These are phyloP conservation scores for Ibycter americanus DNA, from an alignment of 2,797 vertebrate species.

Conservation along the genomic window DNA sequence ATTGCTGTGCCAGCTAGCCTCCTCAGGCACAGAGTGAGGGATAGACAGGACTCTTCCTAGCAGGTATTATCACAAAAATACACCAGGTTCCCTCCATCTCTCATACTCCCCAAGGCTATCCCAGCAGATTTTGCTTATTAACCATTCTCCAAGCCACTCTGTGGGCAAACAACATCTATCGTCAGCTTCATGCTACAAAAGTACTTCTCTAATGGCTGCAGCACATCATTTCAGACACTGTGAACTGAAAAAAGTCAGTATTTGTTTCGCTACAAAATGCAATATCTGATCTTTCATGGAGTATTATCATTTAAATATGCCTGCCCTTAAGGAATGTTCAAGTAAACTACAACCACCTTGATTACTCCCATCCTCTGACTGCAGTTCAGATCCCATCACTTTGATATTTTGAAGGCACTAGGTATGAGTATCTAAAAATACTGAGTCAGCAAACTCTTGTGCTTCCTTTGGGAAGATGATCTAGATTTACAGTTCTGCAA, in stretches of 20 bases:
- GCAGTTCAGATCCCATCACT: neutral
- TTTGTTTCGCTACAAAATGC: neutral
- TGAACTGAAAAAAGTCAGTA: neutral
- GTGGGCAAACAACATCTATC: neutral
- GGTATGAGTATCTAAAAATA: neutral
- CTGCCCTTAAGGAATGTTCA: neutral
- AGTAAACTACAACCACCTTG: neutral
- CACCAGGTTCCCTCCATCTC: neutral
- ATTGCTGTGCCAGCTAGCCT: neutral
- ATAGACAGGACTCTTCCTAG: neutral
- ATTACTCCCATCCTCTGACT: neutral
- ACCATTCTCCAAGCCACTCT: neutral
- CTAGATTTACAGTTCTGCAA: neutral
- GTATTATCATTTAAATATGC: neutral
- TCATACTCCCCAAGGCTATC: neutral
- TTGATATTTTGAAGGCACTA: neutral
- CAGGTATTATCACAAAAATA: neutral
- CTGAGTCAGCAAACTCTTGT: neutral
- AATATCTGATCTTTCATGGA: neutral
- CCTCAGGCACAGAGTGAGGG: neutral
- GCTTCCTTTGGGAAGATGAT: neutral
- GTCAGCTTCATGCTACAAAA: neutral
- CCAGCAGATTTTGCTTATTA: neutral
- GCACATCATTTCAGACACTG: neutral
- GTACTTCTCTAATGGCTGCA: neutral